Conservation (phyloP, 2,888 invertebrate species). For the Drosophila nr. perissopoda region DNA sequence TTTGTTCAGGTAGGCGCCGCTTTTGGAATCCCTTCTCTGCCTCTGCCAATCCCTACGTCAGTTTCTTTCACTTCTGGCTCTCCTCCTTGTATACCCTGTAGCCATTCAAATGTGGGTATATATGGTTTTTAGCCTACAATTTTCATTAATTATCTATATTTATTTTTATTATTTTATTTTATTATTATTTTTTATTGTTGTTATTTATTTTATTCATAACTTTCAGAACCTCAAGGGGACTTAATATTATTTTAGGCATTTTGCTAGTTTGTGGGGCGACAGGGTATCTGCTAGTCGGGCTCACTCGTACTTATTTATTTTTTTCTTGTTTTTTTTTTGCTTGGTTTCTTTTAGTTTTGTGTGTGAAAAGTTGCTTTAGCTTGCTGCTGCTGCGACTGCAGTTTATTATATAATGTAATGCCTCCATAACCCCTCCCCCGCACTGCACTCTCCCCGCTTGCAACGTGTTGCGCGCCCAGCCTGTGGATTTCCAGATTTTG, state of each 20-base stretch:
- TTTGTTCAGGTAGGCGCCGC: constrained; percentile 23
- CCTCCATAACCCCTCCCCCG: not conserved
- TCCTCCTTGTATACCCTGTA: constrained; percentile 1
- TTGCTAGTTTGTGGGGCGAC: not conserved
- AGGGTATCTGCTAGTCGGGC: constrained; percentile 6
- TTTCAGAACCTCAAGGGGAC: too few relatives aligned
- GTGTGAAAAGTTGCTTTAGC: constrained; percentile 20
- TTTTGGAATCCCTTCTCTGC: not conserved
- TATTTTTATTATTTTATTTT: too few relatives aligned
- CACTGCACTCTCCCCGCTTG: constrained; percentile 17
- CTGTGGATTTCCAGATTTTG: not conserved
- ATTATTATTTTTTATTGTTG: too few relatives aligned
- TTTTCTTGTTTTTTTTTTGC: not conserved
- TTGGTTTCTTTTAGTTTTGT: not conserved
- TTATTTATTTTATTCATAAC: too few relatives aligned
- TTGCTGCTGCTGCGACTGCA: not conserved
- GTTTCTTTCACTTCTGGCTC: not conserved
- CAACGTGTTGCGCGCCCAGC: constrained; percentile 46
- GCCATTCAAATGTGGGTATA: not conserved
- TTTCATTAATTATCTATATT: not conserved
- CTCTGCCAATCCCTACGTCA: not conserved
- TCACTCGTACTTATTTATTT: not conserved
- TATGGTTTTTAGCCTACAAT: not conserved
- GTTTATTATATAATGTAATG: constrained; percentile 49
- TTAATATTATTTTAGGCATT: too few relatives aligned